Evolutionary conservation across 2,113 vertebrate species (phyloP).

Genomic region (Oncorhynchus mykiss): DNA sequence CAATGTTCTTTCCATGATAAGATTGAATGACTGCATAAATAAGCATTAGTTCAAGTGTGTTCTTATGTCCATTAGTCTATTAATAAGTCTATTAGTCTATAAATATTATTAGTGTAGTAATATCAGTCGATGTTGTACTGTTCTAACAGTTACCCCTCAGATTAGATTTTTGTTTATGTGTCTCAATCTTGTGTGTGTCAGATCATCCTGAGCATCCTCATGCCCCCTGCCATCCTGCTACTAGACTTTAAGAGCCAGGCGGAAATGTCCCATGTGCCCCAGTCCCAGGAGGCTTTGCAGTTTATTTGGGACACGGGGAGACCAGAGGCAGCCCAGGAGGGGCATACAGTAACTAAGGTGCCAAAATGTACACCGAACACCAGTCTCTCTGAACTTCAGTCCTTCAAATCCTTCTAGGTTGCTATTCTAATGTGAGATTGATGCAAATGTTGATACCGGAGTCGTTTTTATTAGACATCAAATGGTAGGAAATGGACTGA

Average conservation of each 20-base stretch:
- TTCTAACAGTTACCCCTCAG: background rate
- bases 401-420: background rate
- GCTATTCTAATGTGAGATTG: too few relatives aligned
- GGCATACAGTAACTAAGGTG: constrained; percentile 49
- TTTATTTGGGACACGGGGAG: constrained; percentile 79
- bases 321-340: constrained; percentile 42
- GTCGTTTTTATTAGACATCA: too few relatives aligned
- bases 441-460: too few relatives aligned
- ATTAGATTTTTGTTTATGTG: background rate
- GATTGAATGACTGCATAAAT: too few relatives aligned
- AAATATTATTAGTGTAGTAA: too few relatives aligned
- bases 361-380: background rate
- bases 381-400: background rate
- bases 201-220: constrained; percentile 90
- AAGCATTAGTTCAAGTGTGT: too few relatives aligned
- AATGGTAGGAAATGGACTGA: too few relatives aligned
- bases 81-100: too few relatives aligned
- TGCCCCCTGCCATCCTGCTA: constrained; percentile 87
- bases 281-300: constrained; percentile 83
- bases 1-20: too few relatives aligned
- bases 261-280: constrained; percentile 97
- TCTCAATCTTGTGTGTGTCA: constrained; percentile 51
- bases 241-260: constrained; percentile 97
- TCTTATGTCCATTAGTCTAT: too few relatives aligned
- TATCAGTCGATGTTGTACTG: too few relatives aligned